Base-by-base conservation (phyloP, 2,888 invertebrate genomes). In the Tholera decimalis region DNA sequence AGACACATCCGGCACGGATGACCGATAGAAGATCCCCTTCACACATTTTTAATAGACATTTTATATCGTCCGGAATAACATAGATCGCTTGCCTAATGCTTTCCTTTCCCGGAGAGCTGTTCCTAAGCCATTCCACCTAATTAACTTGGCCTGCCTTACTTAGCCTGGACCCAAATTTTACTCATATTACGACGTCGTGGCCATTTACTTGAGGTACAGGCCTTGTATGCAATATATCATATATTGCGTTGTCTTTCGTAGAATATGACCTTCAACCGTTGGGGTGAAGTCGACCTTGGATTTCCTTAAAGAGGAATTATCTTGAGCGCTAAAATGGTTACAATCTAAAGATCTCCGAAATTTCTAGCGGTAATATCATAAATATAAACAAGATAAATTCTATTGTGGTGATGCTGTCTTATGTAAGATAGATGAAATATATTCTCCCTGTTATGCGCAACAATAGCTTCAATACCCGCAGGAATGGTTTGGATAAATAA, bases 61-160 rank as follows among this genome's bases (percentile, higher is more conserved):
- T 71, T 72, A 67, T 72, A 70, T 64, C 24, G 8, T n/a, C 58
- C 50, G 61, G 62, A 67, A 77, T 71, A 67, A 64, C 50, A 50
- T 18, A 64, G 63, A 64, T 69, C 44, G 65, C 46, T 57, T 53
- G 46, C 54, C 30, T 59, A 62, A 82, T 72, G 58, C 58, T 54
- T 77, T 77, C 63, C 72, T 62, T 41, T 41, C 39, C 28, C 44
- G 49, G 33, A 73, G 53, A 82, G 80, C 63, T 68, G 62, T 35
- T 66, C 47, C 54, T 53, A 51, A 73, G 65, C 53, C 46, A 61
- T 77, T 70, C 61, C 56, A 61, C 39, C 33, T 72, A 74, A 81
- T 83, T 81, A 81, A 80, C 66, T 68, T 43, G 54, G 33, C 59
- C 56, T 59, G 60, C 59, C 50, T 57, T 43, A 28, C 35, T 50